These are phyloP conservation scores for Anser brachyrhynchus DNA, from an alignment of 2,113 vertebrate genomes.

Conservation along the genomic window DNA sequence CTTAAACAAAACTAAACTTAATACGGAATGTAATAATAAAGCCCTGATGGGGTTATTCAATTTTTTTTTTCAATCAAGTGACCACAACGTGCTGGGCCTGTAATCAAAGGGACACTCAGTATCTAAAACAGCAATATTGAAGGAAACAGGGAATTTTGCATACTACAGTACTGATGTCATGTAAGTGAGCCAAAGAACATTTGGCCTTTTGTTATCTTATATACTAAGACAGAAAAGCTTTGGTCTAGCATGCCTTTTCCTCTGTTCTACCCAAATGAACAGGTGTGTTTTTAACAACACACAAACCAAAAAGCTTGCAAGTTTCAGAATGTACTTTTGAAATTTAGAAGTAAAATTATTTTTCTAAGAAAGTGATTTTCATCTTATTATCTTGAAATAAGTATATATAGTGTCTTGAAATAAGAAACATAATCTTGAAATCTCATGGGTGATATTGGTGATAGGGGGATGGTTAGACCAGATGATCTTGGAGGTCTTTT, in stretches of 20 bases:
- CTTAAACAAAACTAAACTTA: constrained; percentile 36
- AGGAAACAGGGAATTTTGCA: background rate
- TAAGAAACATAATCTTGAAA: too few relatives aligned
- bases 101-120: background rate
- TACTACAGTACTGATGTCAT: background rate
- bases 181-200: constrained; percentile 1
- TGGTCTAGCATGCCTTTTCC: background rate
- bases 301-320: background rate
- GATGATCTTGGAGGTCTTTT: too few relatives aligned
- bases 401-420: too few relatives aligned
- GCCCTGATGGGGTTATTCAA: background rate
- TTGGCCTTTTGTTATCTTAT: background rate
- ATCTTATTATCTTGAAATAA: background rate
- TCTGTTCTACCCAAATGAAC: background rate
- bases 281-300: background rate
- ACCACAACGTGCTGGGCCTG: background rate
- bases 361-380: background rate
- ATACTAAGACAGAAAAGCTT: background rate
- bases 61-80: background rate
- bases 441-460: too few relatives aligned
- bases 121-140: background rate
- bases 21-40: background rate
- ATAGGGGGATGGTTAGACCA: too few relatives aligned
- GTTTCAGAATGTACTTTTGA: background rate
- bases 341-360: background rate